These are phyloP conservation scores for Trissolcus basalis DNA, from an alignment of 1,140 invertebrate species.

Conservation along the genomic window DNA sequence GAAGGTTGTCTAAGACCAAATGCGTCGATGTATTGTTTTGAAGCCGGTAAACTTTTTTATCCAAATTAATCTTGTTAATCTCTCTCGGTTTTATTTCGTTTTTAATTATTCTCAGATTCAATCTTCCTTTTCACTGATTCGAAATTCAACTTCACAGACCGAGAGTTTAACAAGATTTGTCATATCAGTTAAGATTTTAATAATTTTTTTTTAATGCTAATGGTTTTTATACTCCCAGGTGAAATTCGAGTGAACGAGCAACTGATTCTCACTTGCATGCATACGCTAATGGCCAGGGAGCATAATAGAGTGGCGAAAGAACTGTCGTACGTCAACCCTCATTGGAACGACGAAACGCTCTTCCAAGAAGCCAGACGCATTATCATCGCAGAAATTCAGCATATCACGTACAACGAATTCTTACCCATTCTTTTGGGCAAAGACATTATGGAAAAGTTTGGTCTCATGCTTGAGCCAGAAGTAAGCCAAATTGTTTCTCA, in stretches of 20 bases:
- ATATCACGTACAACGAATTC: slow-evolving; percentile 96
- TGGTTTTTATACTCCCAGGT: slow-evolving; percentile 76
- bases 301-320: slow-evolving; percentile 90
- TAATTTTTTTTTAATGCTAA: no score
- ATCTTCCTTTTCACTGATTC: no score
- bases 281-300: slow-evolving; percentile 91
- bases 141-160: no score
- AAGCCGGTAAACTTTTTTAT: slow-evolving; percentile 82
- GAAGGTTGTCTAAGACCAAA: slow-evolving; percentile 94
- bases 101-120: no score
- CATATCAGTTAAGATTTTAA: no score
- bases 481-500: no score
- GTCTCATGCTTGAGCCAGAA: slow-evolving; percentile 87
- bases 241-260: slow-evolving; percentile 97
- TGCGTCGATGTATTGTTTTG: slow-evolving; percentile 92
- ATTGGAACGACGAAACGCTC: slow-evolving; percentile 96
- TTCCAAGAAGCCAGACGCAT: slow-evolving; percentile 95
- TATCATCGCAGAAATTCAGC: slow-evolving; percentile 92
- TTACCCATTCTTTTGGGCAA: slow-evolving; percentile 94
- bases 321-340: slow-evolving; percentile 88
- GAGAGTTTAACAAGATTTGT: no score
- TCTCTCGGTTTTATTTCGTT: no score
- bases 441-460: slow-evolving; percentile 94
- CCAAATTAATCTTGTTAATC: no score
- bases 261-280: slow-evolving; percentile 91